phyloP scores from a whole-genome alignment of 2,797 vertebrate species.

The Ptychobarbus kaznakovi region DNA sequence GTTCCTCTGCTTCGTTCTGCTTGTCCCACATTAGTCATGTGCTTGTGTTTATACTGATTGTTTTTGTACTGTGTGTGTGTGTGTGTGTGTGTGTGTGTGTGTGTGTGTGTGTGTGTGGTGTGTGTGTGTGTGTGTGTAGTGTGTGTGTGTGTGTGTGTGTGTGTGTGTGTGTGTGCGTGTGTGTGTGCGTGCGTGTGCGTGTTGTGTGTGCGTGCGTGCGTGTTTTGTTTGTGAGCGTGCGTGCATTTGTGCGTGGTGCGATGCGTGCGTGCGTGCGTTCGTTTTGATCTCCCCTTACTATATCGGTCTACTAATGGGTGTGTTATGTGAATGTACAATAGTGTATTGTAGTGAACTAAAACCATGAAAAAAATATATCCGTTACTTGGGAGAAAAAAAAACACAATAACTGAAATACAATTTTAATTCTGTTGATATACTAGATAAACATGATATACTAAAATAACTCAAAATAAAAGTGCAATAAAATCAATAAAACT shows the following conservation, averaged over 20 bases:
- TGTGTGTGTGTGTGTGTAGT: not conserved
- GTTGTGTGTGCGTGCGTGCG: not conserved
- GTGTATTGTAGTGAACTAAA: not conserved
- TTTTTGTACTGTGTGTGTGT: constrained; percentile 5
- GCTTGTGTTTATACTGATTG: constrained; percentile 30
- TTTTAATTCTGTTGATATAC: not conserved
- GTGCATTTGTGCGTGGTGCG: not conserved
- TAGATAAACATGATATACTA: not conserved
- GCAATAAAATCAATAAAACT: not conserved
- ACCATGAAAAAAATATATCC: not conserved
- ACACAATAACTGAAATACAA: not conserved
- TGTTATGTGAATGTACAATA: not conserved
- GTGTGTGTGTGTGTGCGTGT: too few relatives aligned
- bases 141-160: constrained; percentile 2
- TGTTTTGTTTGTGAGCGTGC: too few relatives aligned
- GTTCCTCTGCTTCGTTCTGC: constrained; percentile 24
- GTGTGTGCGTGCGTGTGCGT: not conserved
- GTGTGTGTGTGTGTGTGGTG: not conserved
- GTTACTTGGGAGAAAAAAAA: not conserved
- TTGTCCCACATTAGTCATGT: constrained; percentile 19
- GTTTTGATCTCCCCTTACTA: not conserved
- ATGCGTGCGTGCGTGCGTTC: not conserved
- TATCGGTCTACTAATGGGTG: not conserved
- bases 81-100: too few relatives aligned
- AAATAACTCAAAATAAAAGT: not conserved